These are phyloP conservation scores for Platygyra sinensis DNA, from an alignment of 64 coral and sea anemone genomes.

Conservation along the genomic window DNA sequence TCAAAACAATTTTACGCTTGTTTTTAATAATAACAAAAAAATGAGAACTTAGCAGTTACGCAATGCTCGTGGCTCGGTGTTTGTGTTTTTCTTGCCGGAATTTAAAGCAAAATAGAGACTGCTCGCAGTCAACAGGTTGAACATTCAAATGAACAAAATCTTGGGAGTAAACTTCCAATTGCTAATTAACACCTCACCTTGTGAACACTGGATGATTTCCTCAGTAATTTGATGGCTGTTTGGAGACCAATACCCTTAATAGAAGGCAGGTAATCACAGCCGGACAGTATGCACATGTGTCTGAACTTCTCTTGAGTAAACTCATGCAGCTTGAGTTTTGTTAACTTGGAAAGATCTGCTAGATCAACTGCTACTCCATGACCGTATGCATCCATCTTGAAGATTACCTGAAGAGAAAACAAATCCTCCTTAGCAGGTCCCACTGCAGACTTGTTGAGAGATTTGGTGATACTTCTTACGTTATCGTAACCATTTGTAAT, in stretches of 20 bases:
- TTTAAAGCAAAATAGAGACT: not conserved
- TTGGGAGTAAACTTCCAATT: not conserved
- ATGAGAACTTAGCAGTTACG: too few species aligned
- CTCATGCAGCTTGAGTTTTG: slow-evolving; percentile 74
- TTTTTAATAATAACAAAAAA: too few species aligned
- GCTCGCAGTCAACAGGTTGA: too few species aligned
- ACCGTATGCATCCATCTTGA: slow-evolving; percentile 95
- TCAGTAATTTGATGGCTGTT: slow-evolving; percentile 84
- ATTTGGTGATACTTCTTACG: too few species aligned
- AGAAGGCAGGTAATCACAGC: slow-evolving; percentile 94
- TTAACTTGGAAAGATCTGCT: slow-evolving; percentile 83
- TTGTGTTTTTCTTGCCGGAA: too few species aligned
- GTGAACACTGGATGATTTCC: slow-evolving; percentile 79
- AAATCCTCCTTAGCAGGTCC: not conserved
- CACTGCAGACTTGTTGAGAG: not conserved
- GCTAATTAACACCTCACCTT: slow-evolving; percentile 60
- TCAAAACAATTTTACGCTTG: too few species aligned
- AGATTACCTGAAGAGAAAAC: slow-evolving; percentile 74
- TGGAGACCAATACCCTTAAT: slow-evolving; percentile 91
- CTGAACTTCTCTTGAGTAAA: slow-evolving; percentile 95
- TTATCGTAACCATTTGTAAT: too few species aligned
- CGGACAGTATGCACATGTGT: slow-evolving; percentile 97
- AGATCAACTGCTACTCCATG: slow-evolving; percentile 70
- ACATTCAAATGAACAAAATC: too few species aligned
- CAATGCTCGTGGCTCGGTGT: too few species aligned